Evolutionary conservation across 2,888 invertebrate genomes (phyloP), one percentile per base, ranked within the genome.

Genomic region (Ectropis crepuscularia): DNA sequence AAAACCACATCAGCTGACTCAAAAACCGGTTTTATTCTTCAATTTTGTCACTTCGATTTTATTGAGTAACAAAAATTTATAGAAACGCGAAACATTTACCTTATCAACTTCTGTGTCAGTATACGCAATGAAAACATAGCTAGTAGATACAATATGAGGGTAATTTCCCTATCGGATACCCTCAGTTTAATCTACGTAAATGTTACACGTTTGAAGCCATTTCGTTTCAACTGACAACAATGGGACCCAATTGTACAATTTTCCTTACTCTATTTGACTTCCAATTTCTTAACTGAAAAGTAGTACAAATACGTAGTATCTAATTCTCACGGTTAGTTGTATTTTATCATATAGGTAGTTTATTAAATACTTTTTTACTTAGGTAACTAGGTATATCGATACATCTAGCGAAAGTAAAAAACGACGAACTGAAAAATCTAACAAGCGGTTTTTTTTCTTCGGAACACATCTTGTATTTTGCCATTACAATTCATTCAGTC

Each of bases 161-260:
- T 54, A 54, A 54, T 54, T 54, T 54, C 54, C 54, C 54, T 54
- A 54, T 54, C 54, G 54, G 54, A 54, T 54, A 54, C 49, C 54
- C 38, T 37, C 54, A 11, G 45, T 45, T 54, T 54, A 45, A 54
- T 54, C 54, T 54, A 55, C 46, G 45, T 46, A 55, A 55, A 55
- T 55, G 54, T 55, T 55, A 55, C n/a, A n/a, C 54, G 38, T 55
- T 55, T 55, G 54, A 45, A 55, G 54, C 54, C 38, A 46, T 55
- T 55, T 46, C 46, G 37, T 55, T 55, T 38, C 43, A 37, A 12
- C 46, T 38, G 38, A 55, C 46, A 55, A 55, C 54, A 55, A 55
- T 55, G 46, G 54, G 54, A 55, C 54, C 54, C 54, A 55, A 55
- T 55, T 55, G 54, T 55, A 46, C 46, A 55, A 46, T 55, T 55